Base-by-base conservation (phyloP, 2,113 vertebrate genomes). In the Pyxicephalus adspersus region DNA sequence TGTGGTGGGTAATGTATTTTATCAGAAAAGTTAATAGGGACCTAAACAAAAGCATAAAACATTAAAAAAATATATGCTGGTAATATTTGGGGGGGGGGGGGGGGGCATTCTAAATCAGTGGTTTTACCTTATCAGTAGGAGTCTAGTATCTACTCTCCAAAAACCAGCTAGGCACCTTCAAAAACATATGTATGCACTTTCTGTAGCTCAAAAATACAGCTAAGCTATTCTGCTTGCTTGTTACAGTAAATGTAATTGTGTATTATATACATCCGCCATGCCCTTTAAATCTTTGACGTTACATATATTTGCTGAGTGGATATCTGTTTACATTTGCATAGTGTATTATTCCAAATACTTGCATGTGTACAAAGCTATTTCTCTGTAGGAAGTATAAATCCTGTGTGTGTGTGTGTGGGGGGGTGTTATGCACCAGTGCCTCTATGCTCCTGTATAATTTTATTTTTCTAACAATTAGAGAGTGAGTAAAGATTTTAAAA, bases 241-340 rank as follows among this genome's bases (percentile, higher is more conserved):
- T 45, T 45, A 51, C 55, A 26, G 68, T 25, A 28, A 54, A 67
- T 78, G 50, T 79, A 72, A 80, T 72, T 71, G 67, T 2, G 28
- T 54, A 71, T 81, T 18, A 54, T 64, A 64, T 60, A 73, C 45
- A 73, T 63, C 60, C 25, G 18, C 34, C 26, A 51, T 26, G 58
- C 34, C 76, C 76, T 68, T 68, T 78, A 78, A 78, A 57, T 78
- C 64, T 67, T 67, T 81, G 67, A 64, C 25, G 52, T 60, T 25
- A 20, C 25, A 73, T 72, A 54, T 73, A 72, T 81, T 81, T 81
- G 58, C 64, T 64, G 55, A 51, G 58, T 73, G 78, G 78, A 64
- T 72, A 60, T 29, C 4, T 81, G 78, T 73, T 81, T 72, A 73
- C 67, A 81, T 81, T 73, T 81, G 57, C 68, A 34, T 28, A 63